These are phyloP conservation scores for Drosophila saltans DNA, from an alignment of 1,140 invertebrate species.

Conservation along the genomic window DNA sequence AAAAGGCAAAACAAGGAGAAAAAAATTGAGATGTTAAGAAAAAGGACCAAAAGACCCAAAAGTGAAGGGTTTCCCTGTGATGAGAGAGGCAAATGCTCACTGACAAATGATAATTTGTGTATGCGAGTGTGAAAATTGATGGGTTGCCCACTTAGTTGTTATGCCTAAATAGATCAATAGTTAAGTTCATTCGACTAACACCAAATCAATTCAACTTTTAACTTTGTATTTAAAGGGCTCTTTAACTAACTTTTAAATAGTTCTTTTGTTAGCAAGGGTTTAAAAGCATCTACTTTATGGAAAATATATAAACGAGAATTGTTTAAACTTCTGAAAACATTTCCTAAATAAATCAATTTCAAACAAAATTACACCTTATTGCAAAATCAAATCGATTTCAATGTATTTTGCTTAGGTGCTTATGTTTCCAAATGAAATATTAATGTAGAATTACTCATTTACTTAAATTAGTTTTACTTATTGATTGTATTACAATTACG, in stretches of 20 bases:
- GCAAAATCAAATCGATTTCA: too few species aligned
- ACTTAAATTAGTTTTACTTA: too few species aligned
- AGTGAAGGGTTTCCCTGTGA: neutral
- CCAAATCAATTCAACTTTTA: neutral
- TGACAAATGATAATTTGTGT: constrained; percentile 11
- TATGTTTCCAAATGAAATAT: too few species aligned
- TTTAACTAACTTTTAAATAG: neutral
- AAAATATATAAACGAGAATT: too few species aligned
- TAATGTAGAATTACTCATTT: too few species aligned
- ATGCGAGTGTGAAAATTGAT: neutral
- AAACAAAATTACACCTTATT: too few species aligned
- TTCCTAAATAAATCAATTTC: too few species aligned
- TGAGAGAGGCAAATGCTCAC: neutral
- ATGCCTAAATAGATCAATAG: neutral
- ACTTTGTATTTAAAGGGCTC: neutral
- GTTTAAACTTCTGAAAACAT: too few species aligned
- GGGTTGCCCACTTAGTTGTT: neutral
- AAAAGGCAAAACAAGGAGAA: too few species aligned
- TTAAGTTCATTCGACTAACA: neutral
- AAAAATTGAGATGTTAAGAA: neutral
- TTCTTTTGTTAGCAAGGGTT: neutral
- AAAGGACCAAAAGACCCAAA: neutral
- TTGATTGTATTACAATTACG: too few species aligned
- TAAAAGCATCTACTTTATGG: too few species aligned
- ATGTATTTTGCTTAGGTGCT: too few species aligned